A percentile compares a stretch with the other conserved stretches of the same genome.
Conservation (phyloP, 2,113 vertebrate genomes). For the Pseudonaja textilis region DNA sequence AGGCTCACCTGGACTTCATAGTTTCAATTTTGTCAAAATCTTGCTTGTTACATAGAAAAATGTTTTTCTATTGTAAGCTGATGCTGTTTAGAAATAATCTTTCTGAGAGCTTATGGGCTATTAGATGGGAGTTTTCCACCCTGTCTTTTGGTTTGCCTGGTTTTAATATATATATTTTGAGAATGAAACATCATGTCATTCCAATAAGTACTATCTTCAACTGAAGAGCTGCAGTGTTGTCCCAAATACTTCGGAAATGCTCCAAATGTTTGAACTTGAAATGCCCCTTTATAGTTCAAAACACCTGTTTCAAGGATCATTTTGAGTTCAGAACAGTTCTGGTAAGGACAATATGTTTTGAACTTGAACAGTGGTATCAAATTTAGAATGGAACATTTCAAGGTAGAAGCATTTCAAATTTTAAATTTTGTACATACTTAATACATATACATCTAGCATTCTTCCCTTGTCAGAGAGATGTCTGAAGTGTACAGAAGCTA, state of each 20-base stretch:
- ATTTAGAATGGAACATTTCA: neutral
- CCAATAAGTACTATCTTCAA: neutral
- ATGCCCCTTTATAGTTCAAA: neutral
- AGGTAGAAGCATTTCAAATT: neutral
- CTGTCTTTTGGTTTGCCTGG: too few relatives aligned
- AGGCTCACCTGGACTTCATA: too few relatives aligned
- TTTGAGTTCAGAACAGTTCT: neutral
- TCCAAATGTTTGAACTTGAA: neutral
- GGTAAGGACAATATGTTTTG: neutral
- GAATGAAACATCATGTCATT: neutral
- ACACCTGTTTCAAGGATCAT: neutral
- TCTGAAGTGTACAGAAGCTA: neutral
- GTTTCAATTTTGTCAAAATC: too few relatives aligned
- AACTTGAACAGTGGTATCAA: neutral
- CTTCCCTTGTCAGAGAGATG: neutral
- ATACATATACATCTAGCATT: neutral
- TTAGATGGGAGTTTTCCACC: too few relatives aligned
- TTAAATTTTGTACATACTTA: neutral
- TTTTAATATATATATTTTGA: too few relatives aligned
- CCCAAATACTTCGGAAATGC: neutral
- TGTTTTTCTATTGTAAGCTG: too few relatives aligned
- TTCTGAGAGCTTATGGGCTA: too few relatives aligned
- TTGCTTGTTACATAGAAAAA: too few relatives aligned
- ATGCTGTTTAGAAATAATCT: too few relatives aligned
- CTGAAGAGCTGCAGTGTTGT: neutral